Evolutionary conservation across 1,140 invertebrate species (phyloP).

Genomic region (Saccostrea cuccullata): DNA sequence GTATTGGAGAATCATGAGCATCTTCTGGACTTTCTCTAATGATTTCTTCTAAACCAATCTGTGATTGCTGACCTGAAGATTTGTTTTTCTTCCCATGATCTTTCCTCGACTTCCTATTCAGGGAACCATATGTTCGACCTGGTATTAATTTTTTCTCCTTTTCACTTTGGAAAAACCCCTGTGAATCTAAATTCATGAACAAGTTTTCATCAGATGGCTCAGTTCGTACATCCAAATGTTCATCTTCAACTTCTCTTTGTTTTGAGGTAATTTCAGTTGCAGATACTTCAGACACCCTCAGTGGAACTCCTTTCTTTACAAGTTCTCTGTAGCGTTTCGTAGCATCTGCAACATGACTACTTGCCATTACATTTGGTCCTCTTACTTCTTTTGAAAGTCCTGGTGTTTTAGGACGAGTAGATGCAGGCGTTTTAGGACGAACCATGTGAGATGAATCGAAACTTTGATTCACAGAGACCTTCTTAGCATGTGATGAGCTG

Average conservation of each 20-base stretch:
- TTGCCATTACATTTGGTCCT: conserved; percentile 28
- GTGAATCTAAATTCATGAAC: conserved; percentile 66
- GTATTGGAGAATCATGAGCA: conserved; percentile 57
- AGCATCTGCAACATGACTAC: conserved; percentile 57
- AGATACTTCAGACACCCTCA: conserved; percentile 69
- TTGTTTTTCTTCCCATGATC: conserved; percentile 54
- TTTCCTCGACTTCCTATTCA: conserved; percentile 30
- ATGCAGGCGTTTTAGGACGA: conserved; percentile 11
- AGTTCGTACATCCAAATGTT: neutral
- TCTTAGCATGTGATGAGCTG: neutral
- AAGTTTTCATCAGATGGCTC: conserved; percentile 60
- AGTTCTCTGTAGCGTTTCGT: conserved; percentile 69
- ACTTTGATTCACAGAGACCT: neutral
- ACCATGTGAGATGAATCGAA: neutral
- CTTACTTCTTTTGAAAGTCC: neutral
- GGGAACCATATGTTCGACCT: conserved; percentile 33
- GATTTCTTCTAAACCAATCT: conserved; percentile 61
- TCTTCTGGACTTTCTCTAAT: conserved; percentile 68
- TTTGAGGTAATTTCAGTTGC: conserved; percentile 39
- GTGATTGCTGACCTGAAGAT: conserved; percentile 31
- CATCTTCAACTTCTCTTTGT: conserved; percentile 20
- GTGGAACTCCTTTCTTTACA: conserved; percentile 68
- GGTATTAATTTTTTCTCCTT: conserved; percentile 39
- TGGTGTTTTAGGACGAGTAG: conserved; percentile 5
- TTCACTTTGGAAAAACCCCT: conserved; percentile 63